Conservation (phyloP, 2,113 vertebrate species). For the Tragelaphus imberbis region DNA sequence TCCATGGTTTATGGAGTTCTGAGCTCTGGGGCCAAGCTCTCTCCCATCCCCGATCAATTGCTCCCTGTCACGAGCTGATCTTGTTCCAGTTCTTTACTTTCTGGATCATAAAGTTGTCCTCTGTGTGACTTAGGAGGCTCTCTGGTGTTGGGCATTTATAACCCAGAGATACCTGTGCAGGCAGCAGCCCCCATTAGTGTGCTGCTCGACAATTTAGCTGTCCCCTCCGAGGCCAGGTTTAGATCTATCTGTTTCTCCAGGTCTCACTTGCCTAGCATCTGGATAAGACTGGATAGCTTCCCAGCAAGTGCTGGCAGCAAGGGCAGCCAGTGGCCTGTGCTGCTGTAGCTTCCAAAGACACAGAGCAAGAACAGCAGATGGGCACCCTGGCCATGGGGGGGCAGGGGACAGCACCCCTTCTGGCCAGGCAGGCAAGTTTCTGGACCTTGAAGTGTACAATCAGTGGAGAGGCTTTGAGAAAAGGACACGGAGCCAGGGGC, state of each 20-base stretch:
- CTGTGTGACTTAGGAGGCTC: slow-evolving; percentile 64
- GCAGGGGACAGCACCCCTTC: neutral
- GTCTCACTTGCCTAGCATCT: neutral
- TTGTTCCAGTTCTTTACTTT: slow-evolving; percentile 70
- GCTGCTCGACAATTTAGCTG: slow-evolving; percentile 54
- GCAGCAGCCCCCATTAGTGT: slow-evolving; percentile 23
- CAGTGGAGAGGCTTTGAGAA: neutral
- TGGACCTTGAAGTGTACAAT: neutral
- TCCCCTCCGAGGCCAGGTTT: slow-evolving; percentile 43
- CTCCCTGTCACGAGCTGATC: slow-evolving; percentile 60
- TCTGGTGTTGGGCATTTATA: slow-evolving; percentile 49
- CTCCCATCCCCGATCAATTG: slow-evolving; percentile 49
- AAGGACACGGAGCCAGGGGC: neutral
- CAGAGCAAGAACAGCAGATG: neutral
- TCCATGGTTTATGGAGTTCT: slow-evolving; percentile 45
- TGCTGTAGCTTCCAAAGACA: neutral
- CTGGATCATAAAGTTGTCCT: slow-evolving; percentile 74
- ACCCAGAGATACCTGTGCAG: slow-evolving; percentile 51
- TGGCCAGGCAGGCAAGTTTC: neutral
- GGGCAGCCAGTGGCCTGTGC: neutral
- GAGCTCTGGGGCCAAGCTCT: slow-evolving; percentile 31
- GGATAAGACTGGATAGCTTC: neutral
- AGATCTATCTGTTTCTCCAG: slow-evolving; percentile 52
- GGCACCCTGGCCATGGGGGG: neutral
- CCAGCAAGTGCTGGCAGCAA: neutral